Conservation (phyloP, 2,888 invertebrate genomes). For the Halictus quadricinctus region DNA sequence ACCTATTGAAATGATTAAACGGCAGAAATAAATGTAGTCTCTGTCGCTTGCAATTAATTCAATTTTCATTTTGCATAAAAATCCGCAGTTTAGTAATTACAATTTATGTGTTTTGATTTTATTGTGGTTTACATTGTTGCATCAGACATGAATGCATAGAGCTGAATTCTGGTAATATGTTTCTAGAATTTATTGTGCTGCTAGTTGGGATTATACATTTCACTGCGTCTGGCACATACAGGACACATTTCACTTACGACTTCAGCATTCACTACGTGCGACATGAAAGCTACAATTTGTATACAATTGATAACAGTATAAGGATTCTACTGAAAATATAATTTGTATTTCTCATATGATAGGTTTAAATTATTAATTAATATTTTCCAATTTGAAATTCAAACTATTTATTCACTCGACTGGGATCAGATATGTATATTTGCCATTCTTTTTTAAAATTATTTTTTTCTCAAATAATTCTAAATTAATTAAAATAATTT, state of each 20-base stretch:
- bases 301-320: not conserved
- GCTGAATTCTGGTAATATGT: not conserved
- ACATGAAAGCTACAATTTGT: not conserved
- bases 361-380: not conserved
- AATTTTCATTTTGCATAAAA: not conserved
- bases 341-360: not conserved
- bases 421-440: too few species aligned
- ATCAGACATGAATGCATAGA: not conserved
- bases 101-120: not conserved
- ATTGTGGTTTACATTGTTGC: not conserved
- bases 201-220: constrained; percentile 5
- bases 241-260: constrained; percentile 40
- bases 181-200: not conserved
- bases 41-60: too few species aligned
- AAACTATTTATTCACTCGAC: not conserved
- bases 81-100: not conserved
- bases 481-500: not conserved
- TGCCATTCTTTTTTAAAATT: not conserved
- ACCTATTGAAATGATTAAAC: not conserved
- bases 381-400: too few species aligned
- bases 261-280: not conserved
- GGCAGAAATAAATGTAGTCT: not conserved
- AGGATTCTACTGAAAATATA: not conserved
- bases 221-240: constrained; percentile 39
- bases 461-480: not conserved